Conservation (phyloP, 2,888 invertebrate species). For the Acleris literana region DNA sequence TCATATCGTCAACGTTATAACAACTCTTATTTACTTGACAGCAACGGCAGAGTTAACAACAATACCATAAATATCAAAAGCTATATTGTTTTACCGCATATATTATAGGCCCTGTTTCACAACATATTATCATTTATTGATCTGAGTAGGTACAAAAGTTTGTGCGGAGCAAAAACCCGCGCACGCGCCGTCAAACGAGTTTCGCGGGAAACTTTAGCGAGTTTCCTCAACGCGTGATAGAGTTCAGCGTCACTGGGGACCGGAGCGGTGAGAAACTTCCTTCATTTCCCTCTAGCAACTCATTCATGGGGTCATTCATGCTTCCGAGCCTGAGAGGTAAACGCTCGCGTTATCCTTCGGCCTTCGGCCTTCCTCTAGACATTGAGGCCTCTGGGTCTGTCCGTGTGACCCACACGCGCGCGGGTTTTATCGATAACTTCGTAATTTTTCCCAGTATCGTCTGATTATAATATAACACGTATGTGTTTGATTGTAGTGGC, state of each 20-base stretch:
- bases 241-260: slow-evolving; percentile 21
- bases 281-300: slow-evolving; percentile 2
- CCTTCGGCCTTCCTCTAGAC: slow-evolving; percentile 2
- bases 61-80: too few species aligned
- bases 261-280: slow-evolving; percentile 1
- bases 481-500: background rate
- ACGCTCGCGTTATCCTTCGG: slow-evolving; percentile 14
- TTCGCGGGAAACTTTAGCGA: slow-evolving; percentile 24
- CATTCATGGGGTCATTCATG: slow-evolving; percentile 27
- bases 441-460: slow-evolving; percentile 8
- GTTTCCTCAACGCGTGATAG: slow-evolving; percentile 13
- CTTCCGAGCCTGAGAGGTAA: slow-evolving; percentile 2
- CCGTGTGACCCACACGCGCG: slow-evolving; percentile 6
- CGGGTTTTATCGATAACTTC: slow-evolving; percentile 4
- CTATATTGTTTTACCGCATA: too few species aligned
- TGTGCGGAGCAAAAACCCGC: slow-evolving; percentile 28
- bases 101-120: too few species aligned
- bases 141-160: background rate
- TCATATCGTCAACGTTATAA: too few species aligned
- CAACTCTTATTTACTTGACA: too few species aligned
- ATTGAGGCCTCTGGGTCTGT: slow-evolving; percentile 3
- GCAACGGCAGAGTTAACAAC: too few species aligned
- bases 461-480: background rate
- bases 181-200: slow-evolving; percentile 15
- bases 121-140: too few species aligned